Percentiles rank a stretch among this genome's conserved stretches.
phyloP scores from a whole-genome alignment of 2,888 invertebrate genomes.

The Torymus texanus region DNA sequence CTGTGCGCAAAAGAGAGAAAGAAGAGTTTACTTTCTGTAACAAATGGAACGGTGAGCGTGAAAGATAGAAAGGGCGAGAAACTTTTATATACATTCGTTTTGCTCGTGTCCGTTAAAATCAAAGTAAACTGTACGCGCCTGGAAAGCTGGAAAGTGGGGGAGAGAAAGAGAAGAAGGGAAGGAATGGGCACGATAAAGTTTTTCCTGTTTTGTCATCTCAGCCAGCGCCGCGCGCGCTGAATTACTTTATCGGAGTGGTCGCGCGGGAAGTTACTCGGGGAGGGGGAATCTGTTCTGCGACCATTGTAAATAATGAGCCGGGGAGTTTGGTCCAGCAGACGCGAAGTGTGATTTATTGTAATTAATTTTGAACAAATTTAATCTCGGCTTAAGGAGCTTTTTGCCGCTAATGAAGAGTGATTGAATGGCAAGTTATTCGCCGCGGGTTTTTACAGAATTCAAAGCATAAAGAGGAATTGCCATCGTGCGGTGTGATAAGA shows the following conservation, averaged over 20 bases:
- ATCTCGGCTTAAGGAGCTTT: background rate
- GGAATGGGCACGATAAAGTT: constrained; percentile 29
- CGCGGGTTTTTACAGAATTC: too few species aligned
- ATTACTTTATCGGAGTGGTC: constrained; percentile 42
- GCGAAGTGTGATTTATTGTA: constrained; percentile 17
- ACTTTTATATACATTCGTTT: constrained; percentile 11
- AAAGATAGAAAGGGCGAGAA: background rate
- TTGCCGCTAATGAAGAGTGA: too few species aligned
- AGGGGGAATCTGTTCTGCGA: background rate
- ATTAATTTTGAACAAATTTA: constrained; percentile 28
- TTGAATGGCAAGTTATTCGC: too few species aligned
- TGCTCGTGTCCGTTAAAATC: constrained; percentile 13
- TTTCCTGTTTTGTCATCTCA: constrained; percentile 50
- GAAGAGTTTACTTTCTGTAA: constrained; percentile 25
- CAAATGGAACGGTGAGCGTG: constrained; percentile 32
- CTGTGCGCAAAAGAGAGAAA: too few species aligned
- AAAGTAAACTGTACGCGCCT: constrained; percentile 16
- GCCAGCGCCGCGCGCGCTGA: constrained; percentile 3
- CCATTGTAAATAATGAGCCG: constrained; percentile 38
- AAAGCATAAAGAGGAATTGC: too few species aligned
- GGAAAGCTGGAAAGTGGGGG: background rate
- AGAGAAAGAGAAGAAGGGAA: background rate
- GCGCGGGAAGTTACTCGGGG: background rate
- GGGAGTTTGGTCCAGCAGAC: background rate
- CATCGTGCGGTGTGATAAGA: too few species aligned